phyloP scores from a whole-genome alignment of 1,140 invertebrate species.

The Macrostomum lignano region DNA sequence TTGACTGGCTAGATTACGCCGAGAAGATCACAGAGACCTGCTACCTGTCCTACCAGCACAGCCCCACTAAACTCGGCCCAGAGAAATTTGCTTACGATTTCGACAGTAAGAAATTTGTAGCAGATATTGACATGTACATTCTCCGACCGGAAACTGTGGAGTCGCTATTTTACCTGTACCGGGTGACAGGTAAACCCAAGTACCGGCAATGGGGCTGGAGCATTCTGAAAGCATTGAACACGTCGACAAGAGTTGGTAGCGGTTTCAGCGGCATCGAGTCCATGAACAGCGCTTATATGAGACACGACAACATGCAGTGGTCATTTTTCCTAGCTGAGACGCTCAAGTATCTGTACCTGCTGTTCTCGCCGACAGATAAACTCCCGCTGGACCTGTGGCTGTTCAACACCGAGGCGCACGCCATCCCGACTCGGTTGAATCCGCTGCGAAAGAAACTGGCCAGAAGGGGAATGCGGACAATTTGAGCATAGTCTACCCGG shows the following conservation, averaged over 20 bases:
- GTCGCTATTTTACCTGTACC: constrained; percentile 82
- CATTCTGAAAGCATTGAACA: constrained; percentile 59
- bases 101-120: constrained; percentile 55
- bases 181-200: constrained; percentile 71
- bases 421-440: constrained; percentile 64
- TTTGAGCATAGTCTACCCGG: no score
- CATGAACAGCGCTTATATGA: constrained; percentile 51
- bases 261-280: constrained; percentile 76
- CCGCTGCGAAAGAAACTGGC: no score
- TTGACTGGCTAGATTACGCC: constrained; percentile 56
- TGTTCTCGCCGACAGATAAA: constrained; percentile 30
- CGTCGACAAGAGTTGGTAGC: constrained; percentile 58
- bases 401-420: constrained; percentile 92
- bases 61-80: constrained; percentile 53
- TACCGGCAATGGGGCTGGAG: constrained; percentile 97
- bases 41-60: not conserved
- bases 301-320: constrained; percentile 72
- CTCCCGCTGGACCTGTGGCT: constrained; percentile 80
- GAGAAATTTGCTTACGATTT: constrained; percentile 45
- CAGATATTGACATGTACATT: constrained; percentile 43
- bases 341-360: constrained; percentile 7
- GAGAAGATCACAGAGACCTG: constrained; percentile 1
- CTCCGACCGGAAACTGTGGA: constrained; percentile 83
- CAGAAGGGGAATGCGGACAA: no score
- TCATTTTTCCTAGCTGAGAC: constrained; percentile 53